phyloP scores from a whole-genome alignment of 2,888 invertebrate genomes.

The Metopia argyrocephala region DNA sequence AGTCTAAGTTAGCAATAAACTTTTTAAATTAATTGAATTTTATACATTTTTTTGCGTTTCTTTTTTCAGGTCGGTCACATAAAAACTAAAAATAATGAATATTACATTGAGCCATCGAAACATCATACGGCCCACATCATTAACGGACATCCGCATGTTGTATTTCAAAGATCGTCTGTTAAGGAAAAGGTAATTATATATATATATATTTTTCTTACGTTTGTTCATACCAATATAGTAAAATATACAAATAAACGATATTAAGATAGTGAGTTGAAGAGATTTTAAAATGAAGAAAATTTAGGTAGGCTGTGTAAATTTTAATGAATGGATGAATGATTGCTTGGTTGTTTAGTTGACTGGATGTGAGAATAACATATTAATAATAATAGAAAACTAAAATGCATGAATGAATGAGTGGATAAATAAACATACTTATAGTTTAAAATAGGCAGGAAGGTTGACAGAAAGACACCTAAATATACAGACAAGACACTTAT shows the following conservation, averaged over 20 bases:
- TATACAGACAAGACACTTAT: constrained; percentile 19
- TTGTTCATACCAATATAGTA: constrained; percentile 7
- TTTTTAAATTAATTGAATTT: constrained; percentile 3
- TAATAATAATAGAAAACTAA: too few species aligned
- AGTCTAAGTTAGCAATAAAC: not conserved
- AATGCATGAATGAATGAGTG: constrained; percentile 45
- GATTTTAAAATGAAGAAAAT: constrained; percentile 43
- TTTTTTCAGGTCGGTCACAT: constrained; percentile 83
- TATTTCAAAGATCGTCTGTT: constrained; percentile 85
- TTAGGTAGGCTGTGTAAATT: constrained; percentile 55
- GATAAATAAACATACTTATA: constrained; percentile 29
- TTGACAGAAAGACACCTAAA: constrained; percentile 53
- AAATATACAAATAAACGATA: not conserved
- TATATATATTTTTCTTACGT: constrained; percentile 7
- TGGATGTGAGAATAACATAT: too few species aligned
- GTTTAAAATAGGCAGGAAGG: constrained; percentile 46
- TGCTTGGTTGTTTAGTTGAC: not conserved
- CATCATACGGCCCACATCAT: constrained; percentile 77
- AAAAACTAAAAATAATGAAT: constrained; percentile 83
- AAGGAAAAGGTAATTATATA: constrained; percentile 73
- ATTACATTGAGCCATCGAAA: constrained; percentile 86
- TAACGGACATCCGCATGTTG: constrained; percentile 82
- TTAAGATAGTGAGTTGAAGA: constrained; percentile 16
- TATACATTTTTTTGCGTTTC: constrained; percentile 5
- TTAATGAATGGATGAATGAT: not conserved